Evolutionary conservation across 2,113 vertebrate species (phyloP), one percentile per base, ranked within the genome.

Genomic region (Callionymus lyra): DNA sequence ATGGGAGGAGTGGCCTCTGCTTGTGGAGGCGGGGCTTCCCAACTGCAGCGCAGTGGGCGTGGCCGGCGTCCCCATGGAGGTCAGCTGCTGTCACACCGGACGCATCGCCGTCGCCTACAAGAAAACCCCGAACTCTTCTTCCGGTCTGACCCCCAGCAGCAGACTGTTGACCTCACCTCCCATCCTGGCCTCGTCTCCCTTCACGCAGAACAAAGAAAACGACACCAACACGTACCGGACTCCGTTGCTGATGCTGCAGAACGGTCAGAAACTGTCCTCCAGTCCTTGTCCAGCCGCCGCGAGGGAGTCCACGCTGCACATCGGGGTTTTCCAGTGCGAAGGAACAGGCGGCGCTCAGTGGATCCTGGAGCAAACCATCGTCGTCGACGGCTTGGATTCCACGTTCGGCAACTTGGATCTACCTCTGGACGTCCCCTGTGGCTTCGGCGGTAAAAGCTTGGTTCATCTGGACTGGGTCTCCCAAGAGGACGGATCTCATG

Each of bases 401-500:
- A 50, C 82, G n/a, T 32, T 50, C 21, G 21, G 6, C 71, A 78
- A 57, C 79, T 81, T 13, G 5, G 67, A 50, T 69, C 52, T 76
- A 6, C 48, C 54, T 46, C 11, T 82, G 41, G 83, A 75, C 54
- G 79, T 79, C 34, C 82, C 55, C 59, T 47, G 61, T 38, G 64
- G 47, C 40, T 69, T 67, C 16, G 67, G 44, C 36, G 52, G 68
- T 61, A 91, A 86, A 58, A 87, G 62, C 56, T 74, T 89, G 43
- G 88, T 99, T 70, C 93, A 93, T 63, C 84, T 99, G 77, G 95
- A 97, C 12, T 99, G 95, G 94, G 95, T 98, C 66, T 99, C 95
- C 55, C 87, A 93, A 64, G 95, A 99, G 73, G 92, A 98, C 67
- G 93, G 95, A 4, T 93, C 94, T 12, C 95, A 99, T 75, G 84